Evolutionary conservation across 2,888 invertebrate species (phyloP).

Genomic region (Linnaemya tessellans): DNA sequence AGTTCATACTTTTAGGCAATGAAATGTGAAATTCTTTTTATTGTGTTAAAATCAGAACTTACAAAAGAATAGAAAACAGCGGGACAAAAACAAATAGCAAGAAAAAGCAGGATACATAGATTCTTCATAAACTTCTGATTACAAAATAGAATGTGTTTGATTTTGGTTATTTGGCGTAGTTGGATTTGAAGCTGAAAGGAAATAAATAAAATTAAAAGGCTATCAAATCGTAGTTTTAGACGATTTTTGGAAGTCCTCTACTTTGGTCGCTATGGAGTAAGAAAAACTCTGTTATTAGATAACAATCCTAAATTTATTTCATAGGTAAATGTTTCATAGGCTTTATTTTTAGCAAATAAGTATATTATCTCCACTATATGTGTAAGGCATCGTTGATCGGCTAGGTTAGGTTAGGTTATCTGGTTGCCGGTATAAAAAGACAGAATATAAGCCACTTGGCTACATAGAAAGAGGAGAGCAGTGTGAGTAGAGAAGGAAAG

Average conservation of each 20-base stretch:
- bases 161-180: conserved; percentile 31
- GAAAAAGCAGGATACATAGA: conserved; percentile 42
- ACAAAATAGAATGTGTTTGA: conserved; percentile 21
- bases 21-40: conserved; percentile 52
- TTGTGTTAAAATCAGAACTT: conserved; percentile 60
- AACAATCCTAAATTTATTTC: no score
- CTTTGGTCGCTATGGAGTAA: no score
- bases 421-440: no score
- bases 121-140: conserved; percentile 54
- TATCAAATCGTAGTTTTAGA: background rate
- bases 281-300: no score
- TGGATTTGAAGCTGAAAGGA: background rate
- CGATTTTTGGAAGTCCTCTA: background rate
- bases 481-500: no score
- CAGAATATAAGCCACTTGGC: no score
- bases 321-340: no score
- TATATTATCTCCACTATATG: no score
- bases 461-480: no score
- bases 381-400: no score
- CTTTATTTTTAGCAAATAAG: no score
- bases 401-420: no score
- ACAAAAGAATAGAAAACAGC: conserved; percentile 13
- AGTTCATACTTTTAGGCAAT: conserved; percentile 61
- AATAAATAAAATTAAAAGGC: background rate
- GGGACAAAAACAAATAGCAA: conserved; percentile 4